Base-by-base conservation (phyloP, 2,113 vertebrate genomes). In the Athene noctua region DNA sequence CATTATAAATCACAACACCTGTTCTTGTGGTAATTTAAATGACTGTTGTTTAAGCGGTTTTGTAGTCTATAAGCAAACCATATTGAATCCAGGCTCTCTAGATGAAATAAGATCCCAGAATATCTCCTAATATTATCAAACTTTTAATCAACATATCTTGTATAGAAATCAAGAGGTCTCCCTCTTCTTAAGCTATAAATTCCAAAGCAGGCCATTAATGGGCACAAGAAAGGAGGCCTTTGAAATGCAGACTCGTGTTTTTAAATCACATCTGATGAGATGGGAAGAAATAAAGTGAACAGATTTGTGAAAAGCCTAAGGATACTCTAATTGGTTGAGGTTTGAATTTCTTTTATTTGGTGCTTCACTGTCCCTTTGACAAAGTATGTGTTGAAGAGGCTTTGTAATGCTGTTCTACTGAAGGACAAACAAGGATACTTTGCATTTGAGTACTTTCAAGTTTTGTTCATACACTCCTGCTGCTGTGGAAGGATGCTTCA, bases 361-460 rank as follows among this genome's bases (percentile, higher is more conserved):
- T 95, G 97, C 77, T 92, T 98, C 88, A 34, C 93, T 95, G 77
- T 92, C 93, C 84, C 90, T 98, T 98, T 98, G 96, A 97, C 93
- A 96, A 97, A 96, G 90, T 93, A 75, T 13, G 2, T 21, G 86
- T 75, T 95, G 95, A 97, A 97, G 96, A 97, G 96, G 91, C 97
- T 98, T 98, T 98, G 93, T 97, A 95, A 97, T 92, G 88, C 90
- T 92, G 86, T 96, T 97, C 72, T 90, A 52, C 83, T 97, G 97
- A 98, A 98, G 97, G 97, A 97, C 97, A 97, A 96, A 82, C 96
- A 98, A 97, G 97, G 97, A 91, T 93, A 95, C 96, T 97, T 97
- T 97, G 92, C 97, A 96, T 78, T 5, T 71, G 91, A 96, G 94
- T 75, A 93, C 97, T 98, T 98, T 97, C 83, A 98, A 97, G 94